phyloP scores from a whole-genome alignment of 2,888 invertebrate species.

The Acanthococcus lagerstroemiae region DNA sequence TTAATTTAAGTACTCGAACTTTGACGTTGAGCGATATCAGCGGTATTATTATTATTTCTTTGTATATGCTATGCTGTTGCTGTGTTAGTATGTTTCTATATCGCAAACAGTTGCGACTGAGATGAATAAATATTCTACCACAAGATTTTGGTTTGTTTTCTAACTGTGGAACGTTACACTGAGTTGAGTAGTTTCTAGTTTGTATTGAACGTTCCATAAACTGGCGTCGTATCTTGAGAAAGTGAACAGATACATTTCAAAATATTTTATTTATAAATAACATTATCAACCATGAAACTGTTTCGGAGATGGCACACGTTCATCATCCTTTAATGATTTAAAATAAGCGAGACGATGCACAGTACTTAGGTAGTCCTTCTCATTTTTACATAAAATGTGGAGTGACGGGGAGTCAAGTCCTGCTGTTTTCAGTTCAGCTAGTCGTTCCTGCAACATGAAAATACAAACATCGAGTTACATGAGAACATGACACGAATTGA shows the following conservation, averaged over 20 bases:
- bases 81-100: slow-evolving; percentile 21
- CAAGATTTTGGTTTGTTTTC: no score
- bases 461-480: background rate
- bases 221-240: no score
- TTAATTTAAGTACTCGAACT: slow-evolving; percentile 33
- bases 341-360: background rate
- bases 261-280: background rate
- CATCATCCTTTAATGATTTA: background rate
- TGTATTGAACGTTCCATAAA: no score
- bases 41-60: slow-evolving; percentile 28
- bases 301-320: background rate
- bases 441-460: background rate
- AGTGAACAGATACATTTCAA: no score
- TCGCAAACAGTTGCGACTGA: slow-evolving; percentile 5
- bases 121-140: background rate
- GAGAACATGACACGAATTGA: background rate
- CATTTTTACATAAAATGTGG: background rate
- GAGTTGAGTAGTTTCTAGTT: no score
- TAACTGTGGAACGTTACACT: no score
- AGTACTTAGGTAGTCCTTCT: background rate
- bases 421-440: background rate
- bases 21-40: slow-evolving; percentile 17
- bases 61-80: slow-evolving; percentile 32
- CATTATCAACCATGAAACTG: background rate
- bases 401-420: background rate